Base-by-base conservation (phyloP, 2,113 vertebrate species). In the Anseranas semipalmata region DNA sequence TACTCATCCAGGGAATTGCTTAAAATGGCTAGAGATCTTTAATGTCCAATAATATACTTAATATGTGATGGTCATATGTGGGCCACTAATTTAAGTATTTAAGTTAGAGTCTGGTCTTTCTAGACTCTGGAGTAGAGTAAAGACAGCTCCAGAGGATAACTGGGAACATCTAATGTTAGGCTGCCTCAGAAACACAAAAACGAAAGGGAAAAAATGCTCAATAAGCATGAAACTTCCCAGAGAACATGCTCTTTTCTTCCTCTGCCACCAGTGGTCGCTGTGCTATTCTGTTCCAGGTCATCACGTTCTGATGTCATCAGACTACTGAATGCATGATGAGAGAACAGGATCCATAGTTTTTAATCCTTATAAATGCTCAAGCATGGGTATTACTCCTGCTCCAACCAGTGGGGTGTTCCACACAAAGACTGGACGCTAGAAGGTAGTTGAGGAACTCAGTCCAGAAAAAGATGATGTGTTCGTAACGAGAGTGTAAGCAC, bases 311-410 rank as follows among this genome's bases (percentile, higher is more conserved):
- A 71, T 86, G 67, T 71, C 75, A 90, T 70, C 88, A 66, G 79
- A 66, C 58, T 86, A 56, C 68, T 80, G 55, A 83, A 93, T 85
- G 76, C 39, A 53, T 58, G 9, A 86, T 76, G 37, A 90, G 53
- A 77, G n/a, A 95, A 71, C 4, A 77, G 67, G 87, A 88, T 90
- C 58, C 83, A 84, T 86, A 77, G 73, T 50, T 45, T 87, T 88
- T 76, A 90, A 86, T 95, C 68, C 63, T 88, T 80, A 77, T 50
- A 80, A 92, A 88, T 86, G 55, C 19, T 92, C 83, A 92, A 84
- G n/a, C 28, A 27, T 92, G 21, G 53, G 86, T 95, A 53, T 80
- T 89, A 84, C 88, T 77, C 72, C 46, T 81, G 24, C 46, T 89
- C 10, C 52, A 93, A 48, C 91, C 85, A 68, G 70, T 83, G 82